phyloP scores from a whole-genome alignment of 2,113 vertebrate genomes.

The Psittacula cyanocephala region DNA sequence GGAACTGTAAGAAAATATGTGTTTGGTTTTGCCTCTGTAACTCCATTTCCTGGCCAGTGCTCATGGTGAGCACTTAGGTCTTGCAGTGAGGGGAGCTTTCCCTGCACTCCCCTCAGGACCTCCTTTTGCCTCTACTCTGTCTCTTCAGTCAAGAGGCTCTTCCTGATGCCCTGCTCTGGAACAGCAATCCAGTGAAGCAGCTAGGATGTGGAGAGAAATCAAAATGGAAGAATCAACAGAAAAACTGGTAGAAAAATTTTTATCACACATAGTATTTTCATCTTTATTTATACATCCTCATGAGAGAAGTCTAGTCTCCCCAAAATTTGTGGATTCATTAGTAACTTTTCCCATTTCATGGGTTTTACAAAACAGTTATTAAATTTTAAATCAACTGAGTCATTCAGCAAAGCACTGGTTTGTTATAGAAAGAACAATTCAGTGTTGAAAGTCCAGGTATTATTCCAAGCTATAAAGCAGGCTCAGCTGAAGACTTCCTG shows the following conservation, averaged over 20 bases:
- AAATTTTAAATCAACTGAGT: background rate
- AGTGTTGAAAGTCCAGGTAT: background rate
- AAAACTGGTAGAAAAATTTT: background rate
- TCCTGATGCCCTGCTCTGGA: background rate
- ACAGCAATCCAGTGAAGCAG: background rate
- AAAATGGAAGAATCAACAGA: background rate
- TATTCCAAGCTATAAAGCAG: background rate
- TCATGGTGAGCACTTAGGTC: background rate
- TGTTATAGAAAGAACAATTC: background rate
- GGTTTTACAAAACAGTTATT: background rate
- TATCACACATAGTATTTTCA: background rate
- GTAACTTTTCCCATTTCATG: background rate
- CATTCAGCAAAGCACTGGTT: background rate
- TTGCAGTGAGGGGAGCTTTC: accelerated
- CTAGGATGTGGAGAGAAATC: background rate
- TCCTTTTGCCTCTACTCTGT: background rate
- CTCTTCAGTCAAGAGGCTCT: background rate
- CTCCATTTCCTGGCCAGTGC: background rate
- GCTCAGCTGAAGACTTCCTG: background rate
- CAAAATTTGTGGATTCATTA: background rate
- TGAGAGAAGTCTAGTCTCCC: background rate
- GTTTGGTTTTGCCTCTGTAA: background rate
- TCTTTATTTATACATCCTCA: background rate
- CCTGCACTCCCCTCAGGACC: accelerated
- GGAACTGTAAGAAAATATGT: background rate